Evolutionary conservation across 2,113 vertebrate species (phyloP), one percentile per base, ranked within the genome.

Genomic region (Vulpes vulpes): DNA sequence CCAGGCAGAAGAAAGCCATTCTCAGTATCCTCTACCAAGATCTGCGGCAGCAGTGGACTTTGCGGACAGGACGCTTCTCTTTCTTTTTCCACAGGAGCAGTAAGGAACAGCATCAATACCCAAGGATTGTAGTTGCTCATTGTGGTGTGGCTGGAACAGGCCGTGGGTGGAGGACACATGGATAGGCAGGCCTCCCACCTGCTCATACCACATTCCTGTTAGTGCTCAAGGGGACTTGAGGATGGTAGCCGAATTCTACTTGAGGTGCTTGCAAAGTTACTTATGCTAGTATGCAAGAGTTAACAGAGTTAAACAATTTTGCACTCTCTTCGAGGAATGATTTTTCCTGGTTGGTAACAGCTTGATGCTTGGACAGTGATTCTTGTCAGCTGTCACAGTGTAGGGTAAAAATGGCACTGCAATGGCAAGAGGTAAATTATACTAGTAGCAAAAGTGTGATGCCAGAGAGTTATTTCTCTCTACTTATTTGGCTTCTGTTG

Each of bases 371-470:
- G 65, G 80, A 81, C 85, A 15, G 38, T 71, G 17, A 65, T 65
- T 89, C 60, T 86, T 91, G 78, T 19, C 5, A 7, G 8, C 12
- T 35, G 17, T 94, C 59, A 88, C 7, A n/a, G 27, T 43, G 20
- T 78, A 71, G 20, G 30, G 43, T 92, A 59, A 88, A 96, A 69
- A 82, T 55, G 35, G 38, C 35, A 60, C 69, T 32, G 71, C 85
- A 76, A 80, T 82, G 32, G 15, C 38, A 67, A 73, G 83, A 80
- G 22, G 11, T n/a, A 69, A 76, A 88, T 89, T 49, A 62, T 23
- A 60, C 22, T n/a, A 84, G 89, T 35, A 65, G 60, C 71, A 73
- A 55, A 69, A 15, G 4, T 64, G 4, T 38, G 14, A 83, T 55
- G 35, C 35, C 74, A 80, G 10, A 87, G 32, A 74, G 55, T 73